These are phyloP conservation scores for Heterotilapia buettikoferi DNA, from an alignment of 2,113 vertebrate species.

Conservation along the genomic window DNA sequence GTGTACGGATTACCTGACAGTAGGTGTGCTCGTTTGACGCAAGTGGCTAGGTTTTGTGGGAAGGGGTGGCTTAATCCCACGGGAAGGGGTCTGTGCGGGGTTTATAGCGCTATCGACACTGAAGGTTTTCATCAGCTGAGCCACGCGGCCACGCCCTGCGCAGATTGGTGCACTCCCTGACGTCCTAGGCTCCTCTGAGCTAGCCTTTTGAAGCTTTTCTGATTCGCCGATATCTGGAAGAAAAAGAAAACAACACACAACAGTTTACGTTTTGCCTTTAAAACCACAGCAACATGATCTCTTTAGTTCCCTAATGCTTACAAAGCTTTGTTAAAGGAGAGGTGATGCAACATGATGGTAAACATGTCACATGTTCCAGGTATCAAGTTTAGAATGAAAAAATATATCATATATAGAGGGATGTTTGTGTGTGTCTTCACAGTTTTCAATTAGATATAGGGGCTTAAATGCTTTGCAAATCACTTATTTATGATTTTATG, in stretches of 20 bases:
- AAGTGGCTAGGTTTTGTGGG: constrained; percentile 69
- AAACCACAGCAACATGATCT: neutral
- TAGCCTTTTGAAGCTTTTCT: constrained; percentile 13
- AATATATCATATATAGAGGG: neutral
- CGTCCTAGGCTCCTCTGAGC: neutral
- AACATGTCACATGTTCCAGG: neutral
- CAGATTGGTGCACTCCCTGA: neutral
- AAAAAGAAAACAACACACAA: neutral
- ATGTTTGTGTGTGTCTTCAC: neutral
- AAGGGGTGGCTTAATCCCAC: constrained; percentile 65
- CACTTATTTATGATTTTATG: neutral
- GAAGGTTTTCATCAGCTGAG: constrained; percentile 74
- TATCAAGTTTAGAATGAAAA: neutral
- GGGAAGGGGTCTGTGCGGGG: constrained; percentile 9
- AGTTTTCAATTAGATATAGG: neutral
- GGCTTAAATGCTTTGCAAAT: neutral
- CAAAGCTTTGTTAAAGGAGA: neutral
- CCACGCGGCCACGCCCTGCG: constrained; percentile 66
- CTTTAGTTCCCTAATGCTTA: neutral
- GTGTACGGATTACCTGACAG: constrained; percentile 66
- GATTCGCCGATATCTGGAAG: constrained; percentile 25
- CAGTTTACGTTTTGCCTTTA: neutral
- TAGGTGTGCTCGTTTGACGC: constrained; percentile 48
- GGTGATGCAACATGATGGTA: neutral
- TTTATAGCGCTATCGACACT: constrained; percentile 3